phyloP scores from a whole-genome alignment of 2,797 vertebrate species.

The Antennarius maculatus region DNA sequence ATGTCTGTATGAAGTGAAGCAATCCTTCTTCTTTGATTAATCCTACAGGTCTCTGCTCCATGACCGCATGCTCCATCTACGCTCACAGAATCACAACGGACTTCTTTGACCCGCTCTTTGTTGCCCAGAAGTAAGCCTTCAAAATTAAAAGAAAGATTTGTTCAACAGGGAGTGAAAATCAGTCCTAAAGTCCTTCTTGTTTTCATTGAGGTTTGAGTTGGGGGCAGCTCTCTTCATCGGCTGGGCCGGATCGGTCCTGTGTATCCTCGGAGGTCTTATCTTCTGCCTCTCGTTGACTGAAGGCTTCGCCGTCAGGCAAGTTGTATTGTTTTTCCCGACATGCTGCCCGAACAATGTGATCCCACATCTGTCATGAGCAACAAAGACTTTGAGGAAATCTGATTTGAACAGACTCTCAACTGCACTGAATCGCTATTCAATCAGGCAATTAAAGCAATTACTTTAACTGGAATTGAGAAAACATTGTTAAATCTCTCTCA shows the following conservation, averaged over 20 bases:
- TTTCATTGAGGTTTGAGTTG: conserved; percentile 80
- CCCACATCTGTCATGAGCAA: conserved; percentile 23
- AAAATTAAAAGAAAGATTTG: not conserved
- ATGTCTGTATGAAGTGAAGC: too few species aligned
- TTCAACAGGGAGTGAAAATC: not conserved
- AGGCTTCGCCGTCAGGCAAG: conserved; percentile 70
- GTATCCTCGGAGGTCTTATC: conserved; percentile 79
- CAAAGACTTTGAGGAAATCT: conserved; percentile 18
- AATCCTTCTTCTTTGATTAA: too few species aligned
- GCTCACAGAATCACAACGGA: conserved; percentile 96
- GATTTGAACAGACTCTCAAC: conserved; percentile 24
- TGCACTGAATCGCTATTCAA: conserved; percentile 16
- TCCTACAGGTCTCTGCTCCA: conserved; percentile 87
- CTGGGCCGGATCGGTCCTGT: conserved; percentile 84
- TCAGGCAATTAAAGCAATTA: conserved; percentile 48
- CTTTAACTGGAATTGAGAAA: conserved; percentile 25
- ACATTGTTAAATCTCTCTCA: conserved; percentile 46
- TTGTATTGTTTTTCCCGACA: conserved; percentile 1
- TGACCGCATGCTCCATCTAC: conserved; percentile 94
- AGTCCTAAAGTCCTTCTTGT: not conserved
- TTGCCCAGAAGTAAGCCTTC: conserved; percentile 93
- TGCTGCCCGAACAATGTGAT: conserved; percentile 10
- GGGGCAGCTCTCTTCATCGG: conserved; percentile 86
- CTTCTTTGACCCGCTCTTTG: conserved; percentile 94
- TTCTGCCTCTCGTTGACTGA: conserved; percentile 80